Conservation (phyloP, 2,113 vertebrate species). For the Eubucco bourcierii region DNA sequence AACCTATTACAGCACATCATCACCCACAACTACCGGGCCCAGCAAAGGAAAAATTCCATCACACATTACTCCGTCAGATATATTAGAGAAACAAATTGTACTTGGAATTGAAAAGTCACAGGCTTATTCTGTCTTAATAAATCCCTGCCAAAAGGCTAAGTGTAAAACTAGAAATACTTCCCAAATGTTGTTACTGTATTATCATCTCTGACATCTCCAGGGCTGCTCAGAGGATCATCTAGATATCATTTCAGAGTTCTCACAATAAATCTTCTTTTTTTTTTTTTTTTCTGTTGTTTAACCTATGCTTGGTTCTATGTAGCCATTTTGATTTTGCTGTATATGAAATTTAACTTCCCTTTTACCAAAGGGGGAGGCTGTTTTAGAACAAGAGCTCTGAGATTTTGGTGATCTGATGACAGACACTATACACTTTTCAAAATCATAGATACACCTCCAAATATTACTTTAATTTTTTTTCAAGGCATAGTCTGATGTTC, state of each 20-base stretch:
- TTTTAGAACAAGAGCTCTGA: constrained; percentile 1
- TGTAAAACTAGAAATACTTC: constrained; percentile 87
- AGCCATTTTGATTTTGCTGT: constrained; percentile 47
- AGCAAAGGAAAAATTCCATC: constrained; percentile 93
- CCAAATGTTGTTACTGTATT: constrained; percentile 91
- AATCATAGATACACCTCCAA: background rate
- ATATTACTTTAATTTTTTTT: background rate
- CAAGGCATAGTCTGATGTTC: background rate
- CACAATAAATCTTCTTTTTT: constrained; percentile 53
- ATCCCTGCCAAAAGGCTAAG: constrained; percentile 96
- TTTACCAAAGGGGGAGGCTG: constrained; percentile 3
- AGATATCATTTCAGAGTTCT: constrained; percentile 59
- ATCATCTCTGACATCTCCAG: constrained; percentile 91
- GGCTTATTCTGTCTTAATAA: constrained; percentile 99
- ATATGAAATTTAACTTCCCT: constrained; percentile 21
- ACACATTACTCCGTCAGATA: constrained; percentile 89
- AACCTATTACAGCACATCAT: constrained; percentile 96
- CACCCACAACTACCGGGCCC: constrained; percentile 76
- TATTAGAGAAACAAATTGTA: constrained; percentile 99
- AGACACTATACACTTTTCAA: background rate
- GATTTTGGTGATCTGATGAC: background rate
- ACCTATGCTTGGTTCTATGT: constrained; percentile 39
- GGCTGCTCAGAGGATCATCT: constrained; percentile 65
- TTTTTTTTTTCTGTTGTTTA: background rate
- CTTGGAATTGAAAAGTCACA: constrained; percentile 99